A percentile compares a stretch with the other conserved stretches of the same genome.
These are phyloP conservation scores for Ennomos fuscantarius DNA, from an alignment of 2,888 invertebrate species.

Conservation along the genomic window DNA sequence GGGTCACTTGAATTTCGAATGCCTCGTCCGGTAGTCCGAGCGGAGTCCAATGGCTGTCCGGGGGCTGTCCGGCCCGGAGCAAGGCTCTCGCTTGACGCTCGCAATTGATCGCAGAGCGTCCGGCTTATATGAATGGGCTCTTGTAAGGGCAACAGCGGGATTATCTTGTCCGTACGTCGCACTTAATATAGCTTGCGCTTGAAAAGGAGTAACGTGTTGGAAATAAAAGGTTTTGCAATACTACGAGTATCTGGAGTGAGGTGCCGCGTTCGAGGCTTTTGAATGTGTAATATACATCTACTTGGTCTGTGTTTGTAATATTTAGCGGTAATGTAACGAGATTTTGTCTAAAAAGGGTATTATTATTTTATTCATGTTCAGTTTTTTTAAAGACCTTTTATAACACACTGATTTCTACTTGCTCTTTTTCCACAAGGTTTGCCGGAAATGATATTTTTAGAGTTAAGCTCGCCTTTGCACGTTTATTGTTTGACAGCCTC, in stretches of 20 bases:
- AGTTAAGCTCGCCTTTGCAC: too few relatives aligned
- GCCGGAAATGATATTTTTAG: too few relatives aligned
- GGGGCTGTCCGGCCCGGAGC: conserved; percentile 23
- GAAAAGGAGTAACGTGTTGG: conserved; percentile 3
- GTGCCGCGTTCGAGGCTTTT: background rate
- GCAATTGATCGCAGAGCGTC: conserved; percentile 42
- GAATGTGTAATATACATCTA: too few relatives aligned
- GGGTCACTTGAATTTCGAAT: conserved; percentile 35
- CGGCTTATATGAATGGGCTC: conserved; percentile 29
- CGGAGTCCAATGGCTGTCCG: conserved; percentile 5
- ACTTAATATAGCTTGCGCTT: background rate
- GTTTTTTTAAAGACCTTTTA: too few relatives aligned
- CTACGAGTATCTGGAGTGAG: background rate
- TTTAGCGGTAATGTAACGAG: too few relatives aligned
- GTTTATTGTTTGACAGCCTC: too few relatives aligned
- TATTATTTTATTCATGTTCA: too few relatives aligned
- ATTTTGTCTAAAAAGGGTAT: too few relatives aligned
- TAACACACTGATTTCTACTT: too few relatives aligned
- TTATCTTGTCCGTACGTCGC: conserved; percentile 25
- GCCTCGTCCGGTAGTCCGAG: conserved; percentile 23
- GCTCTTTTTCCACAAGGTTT: too few relatives aligned
- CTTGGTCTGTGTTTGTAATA: too few relatives aligned
- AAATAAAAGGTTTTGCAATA: background rate
- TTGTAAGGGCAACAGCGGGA: conserved; percentile 28
- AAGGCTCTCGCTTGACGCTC: conserved; percentile 42